phyloP scores from a whole-genome alignment of 2,113 vertebrate genomes.

The Anseranas semipalmata region DNA sequence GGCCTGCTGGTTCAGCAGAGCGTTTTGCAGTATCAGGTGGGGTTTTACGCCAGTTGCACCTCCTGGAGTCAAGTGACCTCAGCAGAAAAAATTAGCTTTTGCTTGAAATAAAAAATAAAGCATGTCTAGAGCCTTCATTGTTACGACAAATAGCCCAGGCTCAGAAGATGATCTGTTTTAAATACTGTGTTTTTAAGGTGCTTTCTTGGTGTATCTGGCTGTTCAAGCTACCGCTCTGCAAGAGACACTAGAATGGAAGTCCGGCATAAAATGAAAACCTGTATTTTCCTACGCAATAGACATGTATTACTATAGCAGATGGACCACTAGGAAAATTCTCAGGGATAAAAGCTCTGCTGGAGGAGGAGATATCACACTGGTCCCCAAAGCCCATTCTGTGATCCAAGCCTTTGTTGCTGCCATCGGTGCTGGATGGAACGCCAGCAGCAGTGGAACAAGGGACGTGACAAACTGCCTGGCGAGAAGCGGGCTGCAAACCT shows the following conservation, averaged over 20 bases:
- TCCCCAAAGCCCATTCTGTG: not conserved
- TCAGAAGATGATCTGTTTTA: not conserved
- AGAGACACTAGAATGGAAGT: not conserved
- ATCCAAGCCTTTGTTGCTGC: not conserved
- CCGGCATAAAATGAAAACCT: not conserved
- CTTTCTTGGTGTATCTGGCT: not conserved
- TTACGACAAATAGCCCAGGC: not conserved
- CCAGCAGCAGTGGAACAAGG: not conserved
- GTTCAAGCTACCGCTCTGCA: not conserved
- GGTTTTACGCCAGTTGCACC: not conserved
- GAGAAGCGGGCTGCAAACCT: not conserved
- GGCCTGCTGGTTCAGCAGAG: not conserved
- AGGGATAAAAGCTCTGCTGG: not conserved
- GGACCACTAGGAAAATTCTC: not conserved
- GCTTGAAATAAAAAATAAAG: not conserved
- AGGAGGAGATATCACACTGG: not conserved
- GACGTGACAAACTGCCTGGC: not conserved
- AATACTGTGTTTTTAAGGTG: not conserved
- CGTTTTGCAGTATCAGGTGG: not conserved
- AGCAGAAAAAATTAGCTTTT: not conserved
- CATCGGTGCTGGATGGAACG: not conserved
- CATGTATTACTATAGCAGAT: not conserved
- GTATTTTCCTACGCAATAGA: not conserved
- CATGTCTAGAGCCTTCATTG: not conserved
- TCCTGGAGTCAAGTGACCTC: not conserved